These are phyloP conservation scores for Pogonomyrmex californicus DNA, from an alignment of 1,140 invertebrate species.

Conservation along the genomic window DNA sequence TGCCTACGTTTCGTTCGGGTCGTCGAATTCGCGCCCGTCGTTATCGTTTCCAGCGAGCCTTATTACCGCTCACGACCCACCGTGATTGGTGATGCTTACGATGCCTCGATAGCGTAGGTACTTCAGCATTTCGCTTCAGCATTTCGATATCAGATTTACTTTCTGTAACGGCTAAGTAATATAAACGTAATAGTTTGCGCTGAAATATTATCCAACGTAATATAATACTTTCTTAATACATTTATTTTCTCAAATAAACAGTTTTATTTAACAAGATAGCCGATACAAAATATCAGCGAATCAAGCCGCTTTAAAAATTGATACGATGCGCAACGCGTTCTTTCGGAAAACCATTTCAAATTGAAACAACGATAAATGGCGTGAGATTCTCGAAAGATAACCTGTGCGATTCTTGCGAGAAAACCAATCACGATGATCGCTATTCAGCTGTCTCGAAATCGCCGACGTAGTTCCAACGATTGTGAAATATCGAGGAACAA, in stretches of 20 bases:
- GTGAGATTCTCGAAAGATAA: constrained; percentile 14
- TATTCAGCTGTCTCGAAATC: constrained; percentile 3
- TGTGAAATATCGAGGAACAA: constrained; percentile 47
- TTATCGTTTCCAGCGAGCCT: constrained; percentile 53
- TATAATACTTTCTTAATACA: neutral
- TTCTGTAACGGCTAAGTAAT: neutral
- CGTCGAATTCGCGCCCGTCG: constrained; percentile 49
- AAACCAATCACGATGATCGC: constrained; percentile 17
- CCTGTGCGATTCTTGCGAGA: neutral
- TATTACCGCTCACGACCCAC: constrained; percentile 30
- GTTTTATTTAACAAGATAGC: neutral
- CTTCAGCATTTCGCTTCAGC: neutral
- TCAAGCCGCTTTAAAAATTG: neutral
- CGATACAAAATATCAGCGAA: neutral
- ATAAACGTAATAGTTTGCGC: neutral
- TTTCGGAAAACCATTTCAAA: neutral
- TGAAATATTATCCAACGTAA: neutral
- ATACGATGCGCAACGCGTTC: neutral
- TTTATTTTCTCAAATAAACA: neutral
- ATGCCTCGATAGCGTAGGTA: constrained; percentile 24
- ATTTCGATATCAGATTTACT: neutral
- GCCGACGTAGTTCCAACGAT: constrained; percentile 13
- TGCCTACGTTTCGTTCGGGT: constrained; percentile 46
- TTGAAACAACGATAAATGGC: neutral
- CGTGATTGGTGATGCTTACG: constrained; percentile 1